phyloP scores from a whole-genome alignment of 1,140 invertebrate genomes.

The Drosophila ercepeae region DNA sequence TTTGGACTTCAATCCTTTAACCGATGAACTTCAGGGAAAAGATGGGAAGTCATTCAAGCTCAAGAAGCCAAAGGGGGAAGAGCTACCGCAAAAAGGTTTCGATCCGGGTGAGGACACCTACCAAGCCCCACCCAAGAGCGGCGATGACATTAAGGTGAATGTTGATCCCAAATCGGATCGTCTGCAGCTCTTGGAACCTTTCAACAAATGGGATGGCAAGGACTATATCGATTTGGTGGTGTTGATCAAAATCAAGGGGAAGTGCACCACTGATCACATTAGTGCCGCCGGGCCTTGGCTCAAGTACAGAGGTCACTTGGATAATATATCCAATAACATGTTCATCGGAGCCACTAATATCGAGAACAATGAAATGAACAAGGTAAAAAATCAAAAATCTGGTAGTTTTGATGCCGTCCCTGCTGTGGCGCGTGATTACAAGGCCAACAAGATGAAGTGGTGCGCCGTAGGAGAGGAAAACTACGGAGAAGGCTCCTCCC shows the following conservation, averaged over 20 bases:
- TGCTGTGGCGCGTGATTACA: conserved; percentile 97
- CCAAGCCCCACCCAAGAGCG: conserved; percentile 90
- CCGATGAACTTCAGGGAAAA: conserved; percentile 90
- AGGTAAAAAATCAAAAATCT: conserved; percentile 95
- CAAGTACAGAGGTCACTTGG: conserved; percentile 99
- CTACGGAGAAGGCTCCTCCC: conserved; percentile 96
- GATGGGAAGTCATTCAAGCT: conserved; percentile 97
- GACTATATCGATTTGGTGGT: conserved; percentile 95
- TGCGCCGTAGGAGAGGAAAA: conserved; percentile 99
- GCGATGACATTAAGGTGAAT: conserved; percentile 87
- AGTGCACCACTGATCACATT: conserved; percentile 99
- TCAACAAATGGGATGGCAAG: conserved; percentile 98
- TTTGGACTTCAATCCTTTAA: conserved; percentile 97
- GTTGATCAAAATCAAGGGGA: conserved; percentile 99
- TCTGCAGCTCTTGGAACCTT: conserved; percentile 96
- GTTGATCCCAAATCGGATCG: conserved; percentile 96
- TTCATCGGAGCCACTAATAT: conserved; percentile 98
- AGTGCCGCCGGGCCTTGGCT: conserved; percentile 99
- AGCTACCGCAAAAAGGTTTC: conserved; percentile 96
- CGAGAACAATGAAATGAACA: conserved; percentile 98
- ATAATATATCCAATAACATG: conserved; percentile 99
- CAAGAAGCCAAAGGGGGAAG: conserved; percentile 94
- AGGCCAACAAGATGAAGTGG: conserved; percentile 95
- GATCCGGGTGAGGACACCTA: conserved; percentile 99
- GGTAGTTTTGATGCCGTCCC: conserved; percentile 95